Evolutionary conservation across 1,140 invertebrate genomes (phyloP).

Genomic region (Drosophila orena): DNA sequence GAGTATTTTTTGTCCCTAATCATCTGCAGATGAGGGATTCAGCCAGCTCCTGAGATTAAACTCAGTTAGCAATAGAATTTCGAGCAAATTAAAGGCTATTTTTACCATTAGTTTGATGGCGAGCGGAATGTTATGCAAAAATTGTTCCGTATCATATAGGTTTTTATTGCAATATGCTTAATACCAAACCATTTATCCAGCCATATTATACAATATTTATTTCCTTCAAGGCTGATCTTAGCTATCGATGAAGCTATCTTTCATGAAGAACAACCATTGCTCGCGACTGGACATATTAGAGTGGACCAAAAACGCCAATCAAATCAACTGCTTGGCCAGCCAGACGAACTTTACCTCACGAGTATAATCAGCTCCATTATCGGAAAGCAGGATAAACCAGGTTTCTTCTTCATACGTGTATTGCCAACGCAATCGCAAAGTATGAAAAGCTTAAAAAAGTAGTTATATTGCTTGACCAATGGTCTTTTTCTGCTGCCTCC

Average conservation of each 20-base stretch:
- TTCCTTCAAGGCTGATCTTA: no score
- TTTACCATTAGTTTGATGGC: no score
- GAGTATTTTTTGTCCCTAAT: neutral
- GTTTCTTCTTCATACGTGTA: conserved; percentile 8
- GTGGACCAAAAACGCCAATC: conserved; percentile 26
- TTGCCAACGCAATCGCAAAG: conserved; percentile 29
- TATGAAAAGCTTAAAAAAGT: conserved; percentile 62
- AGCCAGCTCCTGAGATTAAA: conserved; percentile 8
- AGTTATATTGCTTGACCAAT: conserved; percentile 29
- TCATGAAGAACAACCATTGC: no score
- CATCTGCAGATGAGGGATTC: neutral
- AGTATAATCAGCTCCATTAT: conserved; percentile 19
- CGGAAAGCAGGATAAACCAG: conserved; percentile 30
- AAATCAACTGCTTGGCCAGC: conserved; percentile 21
- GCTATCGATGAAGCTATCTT: no score
- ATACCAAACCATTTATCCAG: no score
- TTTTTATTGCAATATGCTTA: no score
- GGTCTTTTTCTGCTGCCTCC: conserved; percentile 27
- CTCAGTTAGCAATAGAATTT: neutral
- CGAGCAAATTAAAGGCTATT: neutral
- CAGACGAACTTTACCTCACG: conserved; percentile 9
- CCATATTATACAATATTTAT: no score
- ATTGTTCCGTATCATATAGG: no score
- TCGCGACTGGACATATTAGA: no score
- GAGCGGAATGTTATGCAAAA: no score